Evolutionary conservation across 2,888 invertebrate genomes (phyloP).

Genomic region (Eristalis intricaria): DNA sequence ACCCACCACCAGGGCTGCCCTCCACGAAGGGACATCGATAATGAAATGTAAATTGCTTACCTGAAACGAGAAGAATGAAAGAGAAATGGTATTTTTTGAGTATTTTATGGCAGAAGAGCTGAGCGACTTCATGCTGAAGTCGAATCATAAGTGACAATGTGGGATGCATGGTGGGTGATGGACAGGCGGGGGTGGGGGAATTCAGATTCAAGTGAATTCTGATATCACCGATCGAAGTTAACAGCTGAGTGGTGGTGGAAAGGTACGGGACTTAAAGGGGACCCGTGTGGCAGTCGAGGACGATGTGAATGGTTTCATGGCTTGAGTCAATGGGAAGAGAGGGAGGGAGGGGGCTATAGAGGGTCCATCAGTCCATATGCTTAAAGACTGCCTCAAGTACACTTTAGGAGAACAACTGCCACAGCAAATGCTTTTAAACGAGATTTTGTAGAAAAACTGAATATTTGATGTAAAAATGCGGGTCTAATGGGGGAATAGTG

Average conservation of each 20-base stretch:
- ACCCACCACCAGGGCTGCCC: not conserved
- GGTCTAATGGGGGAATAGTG: too few relatives aligned
- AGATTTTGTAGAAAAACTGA: too few relatives aligned
- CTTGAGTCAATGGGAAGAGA: too few relatives aligned
- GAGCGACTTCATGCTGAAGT: not conserved
- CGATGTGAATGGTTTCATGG: too few relatives aligned
- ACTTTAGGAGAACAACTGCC: too few relatives aligned
- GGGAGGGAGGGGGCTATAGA: too few relatives aligned
- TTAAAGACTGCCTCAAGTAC: too few relatives aligned
- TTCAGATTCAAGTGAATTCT: not conserved
- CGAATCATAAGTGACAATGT: conserved; percentile 11
- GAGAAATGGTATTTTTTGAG: not conserved
- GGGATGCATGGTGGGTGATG: not conserved
- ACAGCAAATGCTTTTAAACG: too few relatives aligned
- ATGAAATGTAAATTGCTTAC: conserved; percentile 58
- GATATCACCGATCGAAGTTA: not conserved
- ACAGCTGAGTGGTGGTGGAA: not conserved
- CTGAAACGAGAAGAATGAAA: conserved; percentile 35
- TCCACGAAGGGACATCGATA: conserved; percentile 24
- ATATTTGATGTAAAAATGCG: too few relatives aligned
- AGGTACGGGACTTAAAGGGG: not conserved
- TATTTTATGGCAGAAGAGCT: not conserved
- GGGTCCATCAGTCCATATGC: too few relatives aligned
- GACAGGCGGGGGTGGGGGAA: not conserved
- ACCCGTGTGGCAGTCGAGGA: too few relatives aligned